Conservation (phyloP, 2,113 vertebrate genomes). For the Triplophysa siluroides region DNA sequence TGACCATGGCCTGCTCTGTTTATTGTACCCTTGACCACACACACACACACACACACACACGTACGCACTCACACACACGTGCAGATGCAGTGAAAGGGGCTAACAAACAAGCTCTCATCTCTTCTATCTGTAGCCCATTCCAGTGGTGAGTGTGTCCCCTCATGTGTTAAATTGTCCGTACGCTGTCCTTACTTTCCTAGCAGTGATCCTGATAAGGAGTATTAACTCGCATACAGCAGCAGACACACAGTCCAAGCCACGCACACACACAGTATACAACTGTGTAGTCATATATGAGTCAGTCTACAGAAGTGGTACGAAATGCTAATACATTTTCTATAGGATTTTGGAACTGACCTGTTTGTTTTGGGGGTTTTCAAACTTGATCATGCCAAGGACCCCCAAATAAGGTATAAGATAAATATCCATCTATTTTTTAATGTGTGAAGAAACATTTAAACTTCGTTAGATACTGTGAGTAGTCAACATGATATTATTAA, state of each 20-base stretch:
- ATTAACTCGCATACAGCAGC: conserved; percentile 50
- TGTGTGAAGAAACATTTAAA: too few relatives aligned
- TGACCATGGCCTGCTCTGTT: conserved; percentile 16
- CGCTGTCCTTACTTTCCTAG: conserved; percentile 47
- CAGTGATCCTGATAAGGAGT: conserved; percentile 64
- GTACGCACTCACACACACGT: conserved; percentile 11
- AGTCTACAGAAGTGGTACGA: too few relatives aligned
- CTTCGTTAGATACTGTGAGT: too few relatives aligned
- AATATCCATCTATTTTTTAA: too few relatives aligned
- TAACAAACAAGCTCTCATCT: conserved; percentile 54
- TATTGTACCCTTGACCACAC: conserved; percentile 31
- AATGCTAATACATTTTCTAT: too few relatives aligned
- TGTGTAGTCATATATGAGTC: too few relatives aligned
- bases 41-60: not conserved
- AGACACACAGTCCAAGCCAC: conserved; percentile 24
- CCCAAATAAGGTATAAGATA: too few relatives aligned
- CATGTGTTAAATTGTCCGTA: conserved; percentile 61
- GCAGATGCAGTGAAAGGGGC: conserved; percentile 39
- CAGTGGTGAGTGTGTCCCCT: conserved; percentile 49
- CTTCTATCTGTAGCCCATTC: conserved; percentile 48
- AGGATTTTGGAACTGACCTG: too few relatives aligned
- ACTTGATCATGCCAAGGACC: too few relatives aligned
- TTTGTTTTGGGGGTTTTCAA: too few relatives aligned
- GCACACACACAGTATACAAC: not conserved
- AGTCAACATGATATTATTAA: too few relatives aligned